Conservation (phyloP, 2,113 vertebrate species). For the Brevimyrus niger region DNA sequence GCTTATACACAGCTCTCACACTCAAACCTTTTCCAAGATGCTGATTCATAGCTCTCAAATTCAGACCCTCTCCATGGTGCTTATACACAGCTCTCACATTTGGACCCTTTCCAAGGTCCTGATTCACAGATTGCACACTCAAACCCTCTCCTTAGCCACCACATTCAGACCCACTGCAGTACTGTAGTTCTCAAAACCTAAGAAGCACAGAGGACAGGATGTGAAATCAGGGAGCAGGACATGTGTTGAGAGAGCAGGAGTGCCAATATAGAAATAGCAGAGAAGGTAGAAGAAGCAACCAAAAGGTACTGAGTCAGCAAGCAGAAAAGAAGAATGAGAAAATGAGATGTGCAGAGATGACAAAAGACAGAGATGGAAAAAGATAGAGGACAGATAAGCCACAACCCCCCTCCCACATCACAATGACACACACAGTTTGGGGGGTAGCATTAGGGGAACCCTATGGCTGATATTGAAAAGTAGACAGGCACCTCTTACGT, state of each 20-base stretch:
- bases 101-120: not conserved
- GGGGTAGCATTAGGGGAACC: constrained; percentile 54
- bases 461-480: constrained; percentile 99
- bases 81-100: not conserved
- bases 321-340: not conserved
- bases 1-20: not conserved
- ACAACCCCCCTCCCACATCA: constrained; percentile 6
- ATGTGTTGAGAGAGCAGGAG: not conserved
- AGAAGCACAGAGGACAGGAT: not conserved
- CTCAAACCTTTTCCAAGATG: not conserved
- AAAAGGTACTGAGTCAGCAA: not conserved
- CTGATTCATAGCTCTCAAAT: not conserved
- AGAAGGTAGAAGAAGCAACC: constrained; percentile 24
- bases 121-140: not conserved
- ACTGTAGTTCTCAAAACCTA: not conserved
- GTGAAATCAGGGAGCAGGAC: constrained; percentile 16
- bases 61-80: not conserved
- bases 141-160: not conserved
- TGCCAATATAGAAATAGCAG: not conserved
- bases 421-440: constrained; percentile 3
- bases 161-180: not conserved
- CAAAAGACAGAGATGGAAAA: not conserved
- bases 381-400: constrained; percentile 25
- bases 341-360: not conserved
- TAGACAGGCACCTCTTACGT: constrained; percentile 99